Evolutionary conservation across 2,888 invertebrate species (phyloP).

Genomic region (Gasteruption jaculator): DNA sequence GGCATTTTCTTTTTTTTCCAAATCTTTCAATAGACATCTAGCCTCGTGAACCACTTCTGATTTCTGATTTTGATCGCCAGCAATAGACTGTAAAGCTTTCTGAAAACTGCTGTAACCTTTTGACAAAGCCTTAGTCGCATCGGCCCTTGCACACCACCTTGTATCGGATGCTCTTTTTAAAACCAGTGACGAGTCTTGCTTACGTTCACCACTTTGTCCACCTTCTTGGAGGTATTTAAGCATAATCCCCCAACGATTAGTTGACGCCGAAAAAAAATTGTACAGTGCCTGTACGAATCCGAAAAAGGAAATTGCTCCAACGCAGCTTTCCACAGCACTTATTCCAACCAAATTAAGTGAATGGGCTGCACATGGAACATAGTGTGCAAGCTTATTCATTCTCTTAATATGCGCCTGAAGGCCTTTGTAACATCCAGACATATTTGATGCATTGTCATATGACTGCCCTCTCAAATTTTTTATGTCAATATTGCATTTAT

Average conservation of each 20-base stretch:
- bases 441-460: constrained; percentile 31
- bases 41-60: too few species aligned
- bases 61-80: too few species aligned
- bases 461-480: constrained; percentile 26
- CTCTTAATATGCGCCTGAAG: constrained; percentile 27
- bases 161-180: too few species aligned
- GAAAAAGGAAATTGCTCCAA: constrained; percentile 25
- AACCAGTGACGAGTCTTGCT: too few species aligned
- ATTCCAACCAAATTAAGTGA: constrained; percentile 29
- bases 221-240: background rate
- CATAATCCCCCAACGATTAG: constrained; percentile 26
- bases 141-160: too few species aligned
- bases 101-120: too few species aligned
- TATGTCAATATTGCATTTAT: constrained; percentile 22
- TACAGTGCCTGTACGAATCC: constrained; percentile 27
- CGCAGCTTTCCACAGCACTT: constrained; percentile 29
- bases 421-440: constrained; percentile 23
- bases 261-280: constrained; percentile 28
- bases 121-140: constrained; percentile 6
- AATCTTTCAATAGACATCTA: too few species aligned
- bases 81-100: too few species aligned
- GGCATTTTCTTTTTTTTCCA: too few species aligned
- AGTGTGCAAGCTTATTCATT: constrained; percentile 21
- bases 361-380: constrained; percentile 30
- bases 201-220: too few species aligned